Percentiles rank a stretch among this genome's conserved stretches.
Conservation (phyloP, 2,888 invertebrate genomes). For the Phymatocera aterrima region DNA sequence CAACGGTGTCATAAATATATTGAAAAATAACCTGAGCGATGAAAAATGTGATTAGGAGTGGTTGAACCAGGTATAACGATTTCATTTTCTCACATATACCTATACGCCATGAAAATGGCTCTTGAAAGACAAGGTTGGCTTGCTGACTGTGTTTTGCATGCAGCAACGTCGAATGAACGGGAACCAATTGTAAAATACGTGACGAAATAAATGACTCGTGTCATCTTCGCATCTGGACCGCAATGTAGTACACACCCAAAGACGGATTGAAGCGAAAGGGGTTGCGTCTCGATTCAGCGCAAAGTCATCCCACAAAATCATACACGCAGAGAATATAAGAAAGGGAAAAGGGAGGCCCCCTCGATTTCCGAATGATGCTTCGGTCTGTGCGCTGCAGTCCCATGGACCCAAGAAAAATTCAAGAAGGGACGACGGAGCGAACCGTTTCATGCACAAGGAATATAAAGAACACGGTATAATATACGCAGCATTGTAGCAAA, state of each 20-base stretch:
- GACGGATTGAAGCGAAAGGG: not conserved
- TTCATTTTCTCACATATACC: too few relatives aligned
- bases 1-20: too few relatives aligned
- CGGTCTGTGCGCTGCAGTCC: not conserved
- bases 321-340: slow-evolving; percentile 13
- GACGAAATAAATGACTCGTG: slow-evolving; percentile 44
- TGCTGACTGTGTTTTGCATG: too few relatives aligned
- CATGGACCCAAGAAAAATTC: not conserved
- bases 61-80: too few relatives aligned
- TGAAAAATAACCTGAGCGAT: too few relatives aligned
- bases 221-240: slow-evolving; percentile 34
- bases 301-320: slow-evolving; percentile 22
- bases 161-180: not conserved
- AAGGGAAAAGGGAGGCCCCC: not conserved
- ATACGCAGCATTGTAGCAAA: slow-evolving; percentile 20
- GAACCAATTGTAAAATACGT: slow-evolving; percentile 14
- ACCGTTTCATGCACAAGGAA: slow-evolving; percentile 13
- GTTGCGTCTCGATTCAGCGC: slow-evolving; percentile 35
- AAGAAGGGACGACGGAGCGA: slow-evolving; percentile 19
- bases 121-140: too few relatives aligned
- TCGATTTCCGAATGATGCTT: not conserved
- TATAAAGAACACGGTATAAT: slow-evolving; percentile 24
- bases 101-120: too few relatives aligned
- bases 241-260: not conserved
- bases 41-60: too few relatives aligned